phyloP scores from a whole-genome alignment of 2,113 vertebrate species.

The Irena cyanogastra region DNA sequence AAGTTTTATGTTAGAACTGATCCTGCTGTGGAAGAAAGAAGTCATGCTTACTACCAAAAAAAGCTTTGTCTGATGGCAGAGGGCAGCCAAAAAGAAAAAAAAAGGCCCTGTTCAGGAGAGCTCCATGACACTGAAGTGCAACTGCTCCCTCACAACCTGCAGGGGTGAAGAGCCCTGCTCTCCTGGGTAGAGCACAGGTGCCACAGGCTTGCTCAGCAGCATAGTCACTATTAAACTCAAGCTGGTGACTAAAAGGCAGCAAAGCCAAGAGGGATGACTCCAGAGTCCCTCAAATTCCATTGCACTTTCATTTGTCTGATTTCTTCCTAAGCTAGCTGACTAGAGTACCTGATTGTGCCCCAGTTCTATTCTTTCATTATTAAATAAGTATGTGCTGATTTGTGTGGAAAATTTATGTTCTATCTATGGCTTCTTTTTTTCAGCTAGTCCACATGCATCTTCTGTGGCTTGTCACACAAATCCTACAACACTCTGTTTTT shows the following conservation, averaged over 20 bases:
- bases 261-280: neutral
- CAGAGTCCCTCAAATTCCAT: neutral
- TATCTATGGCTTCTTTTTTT: neutral
- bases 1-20: neutral
- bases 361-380: neutral
- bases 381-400: neutral
- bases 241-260: neutral
- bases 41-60: neutral
- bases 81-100: neutral
- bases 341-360: neutral
- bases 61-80: neutral
- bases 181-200: neutral
- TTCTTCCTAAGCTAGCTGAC: neutral
- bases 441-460: neutral
- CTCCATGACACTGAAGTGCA: neutral
- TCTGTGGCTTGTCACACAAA: neutral
- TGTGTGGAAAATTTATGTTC: neutral
- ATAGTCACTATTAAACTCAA: neutral
- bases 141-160: neutral
- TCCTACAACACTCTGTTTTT: rapidly evolving
- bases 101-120: neutral
- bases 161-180: rapidly evolving
- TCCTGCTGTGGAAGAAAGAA: neutral
- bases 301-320: neutral
- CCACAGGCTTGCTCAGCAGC: neutral